Percentiles rank a stretch among this genome's conserved stretches.
These are phyloP conservation scores for Metopolophium dirhodum DNA, from an alignment of 1,140 invertebrate genomes.

Conservation along the genomic window DNA sequence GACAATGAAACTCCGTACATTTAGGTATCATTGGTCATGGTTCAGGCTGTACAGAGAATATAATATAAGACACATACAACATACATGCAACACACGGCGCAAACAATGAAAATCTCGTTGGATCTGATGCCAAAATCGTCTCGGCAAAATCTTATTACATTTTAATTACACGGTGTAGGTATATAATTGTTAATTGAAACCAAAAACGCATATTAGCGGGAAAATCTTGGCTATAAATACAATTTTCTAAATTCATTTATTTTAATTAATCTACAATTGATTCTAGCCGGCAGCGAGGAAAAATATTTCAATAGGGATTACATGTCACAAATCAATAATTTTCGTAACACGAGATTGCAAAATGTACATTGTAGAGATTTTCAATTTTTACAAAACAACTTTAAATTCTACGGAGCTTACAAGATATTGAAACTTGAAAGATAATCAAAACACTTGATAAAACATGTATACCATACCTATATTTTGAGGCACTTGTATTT, in stretches of 20 bases:
- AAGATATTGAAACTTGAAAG: too few relatives aligned
- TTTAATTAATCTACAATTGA: neutral
- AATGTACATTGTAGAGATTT: neutral
- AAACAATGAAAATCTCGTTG: constrained; percentile 11
- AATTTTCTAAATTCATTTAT: neutral
- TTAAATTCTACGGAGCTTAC: neutral
- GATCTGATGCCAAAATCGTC: neutral
- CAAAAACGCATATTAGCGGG: neutral
- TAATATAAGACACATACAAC: neutral
- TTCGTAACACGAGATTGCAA: too few relatives aligned
- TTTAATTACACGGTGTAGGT: constrained; percentile 17
- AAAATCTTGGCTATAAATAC: neutral
- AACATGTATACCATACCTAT: neutral
- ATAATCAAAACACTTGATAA: neutral
- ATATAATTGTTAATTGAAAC: neutral
- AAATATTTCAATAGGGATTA: neutral
- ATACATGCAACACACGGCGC: neutral
- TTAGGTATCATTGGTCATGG: constrained; percentile 46
- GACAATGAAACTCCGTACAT: constrained; percentile 24
- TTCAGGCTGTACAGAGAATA: constrained; percentile 24
- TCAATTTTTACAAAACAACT: neutral
- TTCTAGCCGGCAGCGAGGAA: neutral
- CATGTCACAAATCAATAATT: too few relatives aligned
- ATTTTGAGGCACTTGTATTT: neutral
- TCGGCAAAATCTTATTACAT: neutral